Conservation (phyloP, 2,888 invertebrate genomes). For the Pandemis heparana region DNA sequence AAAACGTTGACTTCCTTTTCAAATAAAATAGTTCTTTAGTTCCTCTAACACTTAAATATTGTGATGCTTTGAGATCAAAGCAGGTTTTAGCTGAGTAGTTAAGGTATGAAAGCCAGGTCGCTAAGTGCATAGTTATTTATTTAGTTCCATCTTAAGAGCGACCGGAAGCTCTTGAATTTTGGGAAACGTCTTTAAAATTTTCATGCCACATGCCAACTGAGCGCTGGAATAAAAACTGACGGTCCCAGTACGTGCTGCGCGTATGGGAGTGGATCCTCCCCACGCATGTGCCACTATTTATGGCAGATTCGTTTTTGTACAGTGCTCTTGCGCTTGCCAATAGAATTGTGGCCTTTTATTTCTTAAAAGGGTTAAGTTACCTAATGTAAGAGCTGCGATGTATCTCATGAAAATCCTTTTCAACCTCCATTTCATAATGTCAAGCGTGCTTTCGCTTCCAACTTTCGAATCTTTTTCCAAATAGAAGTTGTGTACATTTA, state of each 20-base stretch:
- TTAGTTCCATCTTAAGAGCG: slow-evolving; percentile 1
- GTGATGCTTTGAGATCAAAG: background rate
- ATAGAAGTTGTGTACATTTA: background rate
- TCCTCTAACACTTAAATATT: background rate
- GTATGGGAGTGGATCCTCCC: slow-evolving; percentile 11
- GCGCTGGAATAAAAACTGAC: slow-evolving; percentile 18
- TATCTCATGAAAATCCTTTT: slow-evolving; percentile 1
- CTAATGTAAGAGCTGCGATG: background rate
- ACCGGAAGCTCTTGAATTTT: slow-evolving; percentile 10
- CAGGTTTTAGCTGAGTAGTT: background rate
- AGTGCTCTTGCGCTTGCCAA: slow-evolving; percentile 8
- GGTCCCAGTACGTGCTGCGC: slow-evolving; percentile 11
- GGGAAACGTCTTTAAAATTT: slow-evolving; percentile 6
- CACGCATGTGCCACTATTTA: slow-evolving; percentile 19
- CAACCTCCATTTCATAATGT: background rate
- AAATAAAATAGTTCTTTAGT: too few species aligned
- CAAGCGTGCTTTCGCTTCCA: background rate
- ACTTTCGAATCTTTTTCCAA: background rate
- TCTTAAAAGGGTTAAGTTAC: background rate
- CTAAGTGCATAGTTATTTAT: slow-evolving; percentile 4
- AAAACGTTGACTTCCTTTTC: too few species aligned
- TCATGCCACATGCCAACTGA: slow-evolving; percentile 17
- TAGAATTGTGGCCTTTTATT: slow-evolving; percentile 1
- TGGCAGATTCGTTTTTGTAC: slow-evolving; percentile 16
- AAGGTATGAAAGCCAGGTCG: background rate